Base-by-base conservation (phyloP, 2,797 vertebrate genomes). In the Synanceia verrucosa region DNA sequence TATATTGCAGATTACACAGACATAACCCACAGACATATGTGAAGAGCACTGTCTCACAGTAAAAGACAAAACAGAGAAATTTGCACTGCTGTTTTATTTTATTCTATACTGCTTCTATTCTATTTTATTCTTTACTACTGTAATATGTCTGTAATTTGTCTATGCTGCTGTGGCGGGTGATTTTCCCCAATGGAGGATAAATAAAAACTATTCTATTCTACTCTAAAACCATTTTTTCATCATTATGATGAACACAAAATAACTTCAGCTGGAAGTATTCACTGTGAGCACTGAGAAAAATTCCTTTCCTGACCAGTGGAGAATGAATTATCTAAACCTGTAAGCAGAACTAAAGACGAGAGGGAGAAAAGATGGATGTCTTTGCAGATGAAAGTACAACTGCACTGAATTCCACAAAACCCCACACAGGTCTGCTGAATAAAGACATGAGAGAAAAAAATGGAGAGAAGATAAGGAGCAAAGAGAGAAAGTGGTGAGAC, bases 11-110 rank as follows among this genome's bases (percentile, higher is more conserved):
- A 66, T 68, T 48, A 65, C 43, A 55, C 47, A 51, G 46, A 47
- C n/a, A n/a, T 64, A 82, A 46, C 36, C 66, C 70, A 52, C 65
- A 79, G 53, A 73, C 69, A 82, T 84, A 63, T 70, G 52, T 70
- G 56, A 31, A 47, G 19, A 80, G 65, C 26, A 50, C n/a, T 59
- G 47, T 69, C 70, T 69, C 29, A 61, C 44, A 63, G 47, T 29
- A 18, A 68, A 16, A 82, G 50, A 61, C 67, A 71, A 79, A 81
- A 78, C 70, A 79, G 76, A 55, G 33, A 39, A 16, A 39, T 62
- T n/a, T n/a, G n/a, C n/a, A n/a, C n/a, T n/a, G n/a, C n/a, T n/a
- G n/a, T n/a, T n/a, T n/a, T n/a, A n/a, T n/a, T n/a, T n/a, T n/a
- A n/a, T n/a, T n/a, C n/a, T n/a, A n/a, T n/a, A n/a, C n/a, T n/a